Evolutionary conservation across 2,797 vertebrate genomes (phyloP), one percentile per base, ranked within the genome.

Genomic region (Gallinago nigripennis): DNA sequence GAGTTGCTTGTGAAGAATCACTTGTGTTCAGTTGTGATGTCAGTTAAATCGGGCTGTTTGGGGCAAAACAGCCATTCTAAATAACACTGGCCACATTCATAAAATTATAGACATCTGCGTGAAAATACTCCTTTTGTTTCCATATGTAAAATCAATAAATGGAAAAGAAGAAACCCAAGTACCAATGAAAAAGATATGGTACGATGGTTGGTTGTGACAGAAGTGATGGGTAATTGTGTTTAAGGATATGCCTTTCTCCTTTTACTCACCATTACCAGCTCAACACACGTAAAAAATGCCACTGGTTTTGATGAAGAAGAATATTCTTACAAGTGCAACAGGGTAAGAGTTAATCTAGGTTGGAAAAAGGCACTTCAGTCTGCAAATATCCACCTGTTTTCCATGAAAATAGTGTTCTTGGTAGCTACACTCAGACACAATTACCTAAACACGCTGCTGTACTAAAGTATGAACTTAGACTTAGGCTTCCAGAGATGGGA

Each of bases 1-100:
- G 27, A 65, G 41, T 23, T 82, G 27, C 12, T 54, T 72, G 30
- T 56, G 24, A 82, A 79, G 21, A 95, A 68, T 80, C 61, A 71
- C 35, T 90, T 91, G n/a, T 96, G 25, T 65, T 94, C 78, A 79
- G 24, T n/a, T 71, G 33, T 78, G 50, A 46, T 41, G 91, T 92
- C 94, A 89, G 75, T 86, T 80, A 94, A 77, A 71, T 86, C 45
- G 77, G 77, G 86, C 51, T 86, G 46, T 35, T 41, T 60, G 27
- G 48, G 37, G 72, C 78, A 84, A 66, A 90, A 73, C 5, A 56
- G 25, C 21, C 28, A 81, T 58, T 64, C 82, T 56, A 84, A 82
- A 57, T 60, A 72, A 84, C 86, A 48, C 33, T 76, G 39, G 23
- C 9, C 75, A 79, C 30, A 64, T 28, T 70, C 64, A 77, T 69